phyloP scores from a whole-genome alignment of 2,888 invertebrate genomes.

The Xestia sexstrigata region DNA sequence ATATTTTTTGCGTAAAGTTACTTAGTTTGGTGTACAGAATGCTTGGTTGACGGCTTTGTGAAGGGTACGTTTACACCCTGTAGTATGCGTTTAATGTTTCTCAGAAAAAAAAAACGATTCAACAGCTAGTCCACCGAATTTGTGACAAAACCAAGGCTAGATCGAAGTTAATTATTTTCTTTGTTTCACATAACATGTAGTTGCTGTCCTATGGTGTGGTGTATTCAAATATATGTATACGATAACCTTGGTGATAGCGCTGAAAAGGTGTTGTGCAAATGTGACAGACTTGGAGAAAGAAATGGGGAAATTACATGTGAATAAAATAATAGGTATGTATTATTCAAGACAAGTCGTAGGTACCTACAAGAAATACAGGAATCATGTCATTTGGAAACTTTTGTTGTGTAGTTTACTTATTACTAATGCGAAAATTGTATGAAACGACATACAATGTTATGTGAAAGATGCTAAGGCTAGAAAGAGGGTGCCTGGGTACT shows the following conservation, averaged over 20 bases:
- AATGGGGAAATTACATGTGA: background rate
- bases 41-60: too few species aligned
- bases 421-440: too few species aligned
- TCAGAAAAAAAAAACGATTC: background rate
- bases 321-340: background rate
- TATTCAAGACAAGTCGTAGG: background rate
- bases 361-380: background rate
- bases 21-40: too few species aligned
- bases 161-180: constrained; percentile 41
- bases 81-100: too few species aligned
- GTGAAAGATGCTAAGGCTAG: too few species aligned
- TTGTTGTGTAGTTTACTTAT: background rate
- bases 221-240: constrained; percentile 41
- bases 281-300: constrained; percentile 29
- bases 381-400: background rate
- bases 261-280: constrained; percentile 26
- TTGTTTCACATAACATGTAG: constrained; percentile 28
- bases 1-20: too few species aligned
- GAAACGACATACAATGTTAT: too few species aligned
- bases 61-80: too few species aligned
- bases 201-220: constrained; percentile 8
- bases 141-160: constrained; percentile 40
- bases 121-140: constrained; percentile 22
- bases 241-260: constrained; percentile 47
- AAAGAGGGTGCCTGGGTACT: too few species aligned